Conservation (phyloP, 2,888 invertebrate species). For the Lasiommata megera region DNA sequence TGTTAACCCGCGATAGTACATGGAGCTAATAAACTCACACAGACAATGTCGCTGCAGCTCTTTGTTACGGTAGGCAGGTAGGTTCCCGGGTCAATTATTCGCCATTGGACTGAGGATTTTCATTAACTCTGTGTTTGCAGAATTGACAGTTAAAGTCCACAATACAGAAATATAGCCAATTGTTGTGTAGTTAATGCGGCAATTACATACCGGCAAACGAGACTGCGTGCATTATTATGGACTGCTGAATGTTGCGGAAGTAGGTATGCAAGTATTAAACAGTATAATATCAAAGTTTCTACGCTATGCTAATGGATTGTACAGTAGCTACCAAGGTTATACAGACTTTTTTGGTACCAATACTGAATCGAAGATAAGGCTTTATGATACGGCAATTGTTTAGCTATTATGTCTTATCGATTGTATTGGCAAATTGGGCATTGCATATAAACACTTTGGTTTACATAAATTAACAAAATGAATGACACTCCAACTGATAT, state of each 20-base stretch:
- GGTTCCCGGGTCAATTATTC: constrained; percentile 59
- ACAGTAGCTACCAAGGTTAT: neutral
- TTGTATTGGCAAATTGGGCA: neutral
- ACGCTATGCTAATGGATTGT: neutral
- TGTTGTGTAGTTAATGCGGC: constrained; percentile 16
- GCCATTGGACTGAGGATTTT: constrained; percentile 55
- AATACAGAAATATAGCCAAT: constrained; percentile 21
- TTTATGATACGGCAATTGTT: neutral
- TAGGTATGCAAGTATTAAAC: constrained; percentile 5
- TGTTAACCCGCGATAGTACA: constrained; percentile 57
- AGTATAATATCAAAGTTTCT: constrained; percentile 26
- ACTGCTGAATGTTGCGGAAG: constrained; percentile 7
- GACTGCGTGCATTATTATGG: constrained; percentile 9
- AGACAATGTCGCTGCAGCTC: constrained; percentile 53
- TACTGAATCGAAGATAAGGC: neutral
- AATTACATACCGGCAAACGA: constrained; percentile 14
- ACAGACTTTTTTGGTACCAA: neutral
- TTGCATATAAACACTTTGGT: neutral
- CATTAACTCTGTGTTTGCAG: constrained; percentile 49
- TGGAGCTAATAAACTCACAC: constrained; percentile 55
- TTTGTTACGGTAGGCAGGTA: constrained; percentile 46
- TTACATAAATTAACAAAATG: neutral
- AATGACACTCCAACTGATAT: too few relatives aligned
- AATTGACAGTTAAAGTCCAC: constrained; percentile 22
- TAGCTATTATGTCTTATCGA: neutral